Conservation (phyloP, 1,140 invertebrate species). For the Halesus radiatus region DNA sequence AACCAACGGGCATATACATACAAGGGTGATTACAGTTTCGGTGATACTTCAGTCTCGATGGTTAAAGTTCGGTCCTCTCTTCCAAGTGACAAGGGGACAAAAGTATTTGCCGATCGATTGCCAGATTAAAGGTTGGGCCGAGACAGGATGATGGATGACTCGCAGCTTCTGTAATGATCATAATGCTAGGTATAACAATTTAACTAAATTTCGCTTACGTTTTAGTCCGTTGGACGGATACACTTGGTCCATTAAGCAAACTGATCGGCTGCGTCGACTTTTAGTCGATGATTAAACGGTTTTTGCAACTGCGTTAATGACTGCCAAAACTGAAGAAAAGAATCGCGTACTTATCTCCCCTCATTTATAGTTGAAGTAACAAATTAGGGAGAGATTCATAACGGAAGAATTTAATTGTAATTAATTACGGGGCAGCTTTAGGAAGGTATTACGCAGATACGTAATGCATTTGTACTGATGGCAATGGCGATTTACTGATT, state of each 20-base stretch:
- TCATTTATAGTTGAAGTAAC: too few species aligned
- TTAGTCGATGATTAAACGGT: not conserved
- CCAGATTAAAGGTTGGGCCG: slow-evolving; percentile 3
- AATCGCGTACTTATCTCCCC: too few species aligned
- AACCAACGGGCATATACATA: too few species aligned
- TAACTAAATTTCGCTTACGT: slow-evolving; percentile 17
- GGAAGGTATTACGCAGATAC: too few species aligned
- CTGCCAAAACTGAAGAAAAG: too few species aligned
- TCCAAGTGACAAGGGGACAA: slow-evolving; percentile 20
- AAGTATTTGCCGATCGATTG: slow-evolving; percentile 26
- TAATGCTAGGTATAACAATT: slow-evolving; percentile 18
- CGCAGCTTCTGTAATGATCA: slow-evolving; percentile 11
- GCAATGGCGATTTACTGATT: too few species aligned
- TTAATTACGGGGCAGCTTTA: too few species aligned
- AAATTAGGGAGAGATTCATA: too few species aligned
- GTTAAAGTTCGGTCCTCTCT: not conserved
- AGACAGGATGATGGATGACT: slow-evolving; percentile 23
- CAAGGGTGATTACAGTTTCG: too few species aligned
- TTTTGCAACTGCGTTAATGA: not conserved
- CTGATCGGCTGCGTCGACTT: not conserved
- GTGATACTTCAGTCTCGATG: too few species aligned
- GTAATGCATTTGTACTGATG: too few species aligned
- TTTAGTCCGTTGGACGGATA: not conserved
- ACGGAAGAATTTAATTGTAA: too few species aligned
- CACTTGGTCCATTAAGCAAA: slow-evolving; percentile 15